These are phyloP conservation scores for Dasyprocta punctata DNA, from an alignment of 2,113 vertebrate genomes.

Conservation along the genomic window DNA sequence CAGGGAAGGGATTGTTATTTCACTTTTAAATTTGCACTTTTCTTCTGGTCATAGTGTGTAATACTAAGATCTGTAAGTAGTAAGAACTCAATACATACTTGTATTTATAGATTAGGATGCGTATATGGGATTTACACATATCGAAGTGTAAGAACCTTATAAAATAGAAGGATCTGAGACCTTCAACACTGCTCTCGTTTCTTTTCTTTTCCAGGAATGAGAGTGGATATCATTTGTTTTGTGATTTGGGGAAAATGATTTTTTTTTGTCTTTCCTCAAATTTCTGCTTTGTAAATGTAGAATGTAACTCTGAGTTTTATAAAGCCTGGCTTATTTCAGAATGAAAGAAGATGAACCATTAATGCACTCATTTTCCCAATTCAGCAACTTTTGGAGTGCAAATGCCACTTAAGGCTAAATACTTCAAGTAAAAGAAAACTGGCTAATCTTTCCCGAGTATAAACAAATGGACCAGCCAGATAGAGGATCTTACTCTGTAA, in stretches of 20 bases:
- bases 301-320: conserved; percentile 18
- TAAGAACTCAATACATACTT: neutral
- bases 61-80: neutral
- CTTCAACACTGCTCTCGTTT: neutral
- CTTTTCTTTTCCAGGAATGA: neutral
- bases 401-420: neutral
- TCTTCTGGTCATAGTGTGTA: neutral
- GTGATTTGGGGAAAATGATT: neutral
- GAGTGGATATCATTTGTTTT: conserved; percentile 13
- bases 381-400: conserved; percentile 34
- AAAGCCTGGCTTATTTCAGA: neutral
- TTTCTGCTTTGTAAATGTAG: neutral
- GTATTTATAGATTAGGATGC: neutral
- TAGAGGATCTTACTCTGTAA: neutral
- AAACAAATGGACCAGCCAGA: neutral
- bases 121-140: neutral
- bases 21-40: neutral
- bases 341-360: neutral
- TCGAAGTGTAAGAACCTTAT: neutral
- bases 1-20: neutral
- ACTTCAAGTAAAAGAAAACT: conserved; percentile 6
- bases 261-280: conserved; percentile 1
- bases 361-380: neutral
- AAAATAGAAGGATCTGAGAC: neutral
- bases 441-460: neutral